Evolutionary conservation across 1,140 invertebrate species (phyloP).

Genomic region (Trachymyrmex septentrionalis): DNA sequence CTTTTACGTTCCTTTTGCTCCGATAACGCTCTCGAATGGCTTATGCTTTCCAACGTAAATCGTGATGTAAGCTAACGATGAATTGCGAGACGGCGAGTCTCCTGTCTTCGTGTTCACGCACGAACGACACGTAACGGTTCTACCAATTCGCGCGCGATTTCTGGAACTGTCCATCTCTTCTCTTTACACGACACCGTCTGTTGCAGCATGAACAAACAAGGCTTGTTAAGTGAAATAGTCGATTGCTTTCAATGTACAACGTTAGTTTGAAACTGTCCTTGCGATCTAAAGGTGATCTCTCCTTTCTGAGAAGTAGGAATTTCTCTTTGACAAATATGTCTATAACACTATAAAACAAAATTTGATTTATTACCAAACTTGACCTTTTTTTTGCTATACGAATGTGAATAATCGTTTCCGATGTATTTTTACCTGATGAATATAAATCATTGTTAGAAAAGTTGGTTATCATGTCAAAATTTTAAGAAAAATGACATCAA

Average conservation of each 20-base stretch:
- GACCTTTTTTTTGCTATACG: too few species aligned
- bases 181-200: constrained; percentile 9
- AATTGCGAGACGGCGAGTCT: constrained; percentile 38
- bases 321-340: background rate
- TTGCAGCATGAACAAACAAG: constrained; percentile 16
- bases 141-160: constrained; percentile 45
- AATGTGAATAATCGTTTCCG: too few species aligned
- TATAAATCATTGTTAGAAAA: too few species aligned
- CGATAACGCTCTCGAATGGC: constrained; percentile 42
- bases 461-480: too few species aligned
- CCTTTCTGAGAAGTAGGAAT: background rate
- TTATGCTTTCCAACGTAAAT: constrained; percentile 49
- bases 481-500: too few species aligned
- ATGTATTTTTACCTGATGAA: too few species aligned
- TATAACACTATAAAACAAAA: too few species aligned
- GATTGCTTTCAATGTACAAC: constrained; percentile 13
- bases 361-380: too few species aligned
- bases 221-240: constrained; percentile 37
- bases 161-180: constrained; percentile 37
- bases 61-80: constrained; percentile 60
- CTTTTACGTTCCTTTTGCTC: constrained; percentile 36
- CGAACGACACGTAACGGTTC: constrained; percentile 52
- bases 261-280: constrained; percentile 10
- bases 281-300: background rate
- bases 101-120: constrained; percentile 41